Conservation (phyloP, 2,888 invertebrate species). For the Anoncus sp. region DNA sequence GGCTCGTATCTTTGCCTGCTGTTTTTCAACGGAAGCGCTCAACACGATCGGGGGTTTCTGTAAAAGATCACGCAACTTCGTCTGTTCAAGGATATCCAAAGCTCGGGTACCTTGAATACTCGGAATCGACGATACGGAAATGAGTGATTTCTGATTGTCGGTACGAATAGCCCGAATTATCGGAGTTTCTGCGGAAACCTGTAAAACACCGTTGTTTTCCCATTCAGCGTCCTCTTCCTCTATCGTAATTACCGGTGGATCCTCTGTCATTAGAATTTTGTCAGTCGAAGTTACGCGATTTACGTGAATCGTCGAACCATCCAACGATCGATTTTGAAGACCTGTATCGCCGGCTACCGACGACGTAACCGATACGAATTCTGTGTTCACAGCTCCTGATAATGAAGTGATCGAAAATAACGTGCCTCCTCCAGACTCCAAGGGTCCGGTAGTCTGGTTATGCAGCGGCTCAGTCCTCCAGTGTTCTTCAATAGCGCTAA, state of each 20-base stretch:
- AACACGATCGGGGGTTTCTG: not conserved
- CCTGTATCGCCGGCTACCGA: not conserved
- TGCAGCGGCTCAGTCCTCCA: constrained; percentile 64
- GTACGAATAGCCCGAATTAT: not conserved
- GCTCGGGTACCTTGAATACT: not conserved
- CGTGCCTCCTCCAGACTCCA: constrained; percentile 12
- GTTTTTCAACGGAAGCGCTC: not conserved
- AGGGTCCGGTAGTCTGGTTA: not conserved
- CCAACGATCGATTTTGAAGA: not conserved
- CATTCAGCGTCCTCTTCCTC: not conserved
- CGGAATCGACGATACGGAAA: not conserved
- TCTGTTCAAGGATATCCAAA: not conserved
- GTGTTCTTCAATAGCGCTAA: constrained; percentile 68
- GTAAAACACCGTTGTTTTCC: constrained; percentile 13
- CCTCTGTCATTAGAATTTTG: not conserved
- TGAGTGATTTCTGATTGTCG: not conserved
- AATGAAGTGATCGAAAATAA: too few species aligned
- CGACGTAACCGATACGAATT: constrained; percentile 44
- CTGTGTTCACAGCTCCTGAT: constrained; percentile 31
- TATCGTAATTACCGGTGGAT: constrained; percentile 8
- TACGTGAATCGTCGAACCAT: not conserved
- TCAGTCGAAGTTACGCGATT: constrained; percentile 14
- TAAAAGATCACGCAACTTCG: not conserved
- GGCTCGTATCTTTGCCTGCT: constrained; percentile 14
- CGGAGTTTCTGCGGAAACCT: not conserved